Conservation (phyloP, 2,888 invertebrate genomes). For the Phyllotreta striolata region DNA sequence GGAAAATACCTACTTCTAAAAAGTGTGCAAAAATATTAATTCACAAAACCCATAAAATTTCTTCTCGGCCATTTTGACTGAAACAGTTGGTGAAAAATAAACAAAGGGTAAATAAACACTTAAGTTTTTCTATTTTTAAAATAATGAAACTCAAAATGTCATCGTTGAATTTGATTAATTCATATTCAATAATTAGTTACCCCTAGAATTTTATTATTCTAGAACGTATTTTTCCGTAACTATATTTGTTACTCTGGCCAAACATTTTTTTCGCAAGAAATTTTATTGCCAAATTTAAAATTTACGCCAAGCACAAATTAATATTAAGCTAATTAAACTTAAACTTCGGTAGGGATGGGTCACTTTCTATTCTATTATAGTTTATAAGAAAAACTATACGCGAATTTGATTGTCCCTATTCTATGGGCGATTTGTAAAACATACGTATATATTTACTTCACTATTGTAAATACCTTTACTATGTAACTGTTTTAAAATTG, state of each 20-base stretch:
- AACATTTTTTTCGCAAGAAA: conserved; percentile 30
- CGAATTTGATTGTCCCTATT: neutral
- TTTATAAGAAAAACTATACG: neutral
- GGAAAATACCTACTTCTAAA: no score
- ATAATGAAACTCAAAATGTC: no score
- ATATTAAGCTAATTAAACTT: conserved; percentile 49
- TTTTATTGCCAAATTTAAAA: conserved; percentile 43
- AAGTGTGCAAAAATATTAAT: no score
- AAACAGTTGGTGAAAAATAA: no score
- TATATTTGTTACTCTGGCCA: conserved; percentile 13
- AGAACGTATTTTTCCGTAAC: conserved; percentile 4
- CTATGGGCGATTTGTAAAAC: neutral
- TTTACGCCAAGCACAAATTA: conserved; percentile 57
- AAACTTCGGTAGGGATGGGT: conserved; percentile 52
- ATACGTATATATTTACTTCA: neutral
- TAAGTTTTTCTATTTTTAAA: no score
- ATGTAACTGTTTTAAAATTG: conserved; percentile 14
- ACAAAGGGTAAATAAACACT: no score
- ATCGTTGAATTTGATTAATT: no score
- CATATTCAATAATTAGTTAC: no score
- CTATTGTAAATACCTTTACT: conserved; percentile 14
- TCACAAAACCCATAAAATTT: no score
- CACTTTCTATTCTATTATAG: conserved; percentile 10
- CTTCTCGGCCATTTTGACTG: no score
- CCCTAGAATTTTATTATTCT: neutral